Percentiles rank a stretch among this genome's conserved stretches.
phyloP scores from a whole-genome alignment of 2,888 invertebrate species.

The Megastigmus dorsalis region DNA sequence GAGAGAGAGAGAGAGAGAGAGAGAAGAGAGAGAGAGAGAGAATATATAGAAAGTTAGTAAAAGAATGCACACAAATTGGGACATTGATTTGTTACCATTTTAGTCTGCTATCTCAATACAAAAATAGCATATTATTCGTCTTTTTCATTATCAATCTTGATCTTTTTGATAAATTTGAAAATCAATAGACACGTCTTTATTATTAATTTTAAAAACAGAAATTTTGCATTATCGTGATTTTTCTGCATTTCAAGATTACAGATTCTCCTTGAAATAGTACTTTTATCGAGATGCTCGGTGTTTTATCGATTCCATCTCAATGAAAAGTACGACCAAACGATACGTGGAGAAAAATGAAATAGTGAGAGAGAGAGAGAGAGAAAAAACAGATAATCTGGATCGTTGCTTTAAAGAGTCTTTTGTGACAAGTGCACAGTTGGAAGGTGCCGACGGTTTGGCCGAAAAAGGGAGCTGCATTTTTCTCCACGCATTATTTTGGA shows the following conservation, averaged over 20 bases:
- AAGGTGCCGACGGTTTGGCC: no score
- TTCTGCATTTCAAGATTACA: constrained; percentile 30
- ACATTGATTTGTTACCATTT: constrained; percentile 65
- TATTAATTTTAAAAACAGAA: neutral
- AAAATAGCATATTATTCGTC: constrained; percentile 42
- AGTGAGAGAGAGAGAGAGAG: no score
- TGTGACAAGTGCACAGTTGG: no score
- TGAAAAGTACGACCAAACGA: constrained; percentile 23
- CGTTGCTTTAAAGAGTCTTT: no score
- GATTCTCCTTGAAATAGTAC: constrained; percentile 19
- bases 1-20: constrained; percentile 24
- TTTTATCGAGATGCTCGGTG: constrained; percentile 20
- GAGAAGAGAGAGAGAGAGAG: constrained; percentile 12
- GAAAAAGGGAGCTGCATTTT: no score
- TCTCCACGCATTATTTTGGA: constrained; percentile 52
- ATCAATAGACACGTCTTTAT: constrained; percentile 22
- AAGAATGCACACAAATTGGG: constrained; percentile 54
- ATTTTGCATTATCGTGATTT: constrained; percentile 19
- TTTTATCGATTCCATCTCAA: constrained; percentile 9
- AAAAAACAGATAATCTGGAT: no score
- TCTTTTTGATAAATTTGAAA: constrained; percentile 22
- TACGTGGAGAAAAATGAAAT: constrained; percentile 44
- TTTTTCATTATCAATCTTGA: constrained; percentile 33
- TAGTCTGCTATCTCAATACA: constrained; percentile 68
- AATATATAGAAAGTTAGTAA: constrained; percentile 41